Evolutionary conservation across 2,113 vertebrate species (phyloP).

Genomic region (Hiodon tergisus): DNA sequence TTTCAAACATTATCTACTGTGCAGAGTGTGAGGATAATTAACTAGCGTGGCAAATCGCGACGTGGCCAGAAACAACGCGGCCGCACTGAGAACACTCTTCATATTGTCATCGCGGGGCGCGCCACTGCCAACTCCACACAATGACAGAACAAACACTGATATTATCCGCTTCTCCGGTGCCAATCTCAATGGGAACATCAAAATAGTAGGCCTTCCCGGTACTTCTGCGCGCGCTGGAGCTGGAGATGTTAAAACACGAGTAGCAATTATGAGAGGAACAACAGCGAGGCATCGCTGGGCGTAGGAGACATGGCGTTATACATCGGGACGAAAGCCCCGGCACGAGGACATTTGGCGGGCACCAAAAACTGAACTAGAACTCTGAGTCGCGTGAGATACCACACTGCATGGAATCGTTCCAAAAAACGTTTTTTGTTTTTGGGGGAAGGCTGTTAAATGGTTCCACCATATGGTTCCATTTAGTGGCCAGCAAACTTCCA

Average conservation of each 20-base stretch:
- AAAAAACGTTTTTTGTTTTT: too few species aligned
- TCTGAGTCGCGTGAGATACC: background rate
- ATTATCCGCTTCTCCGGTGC: background rate
- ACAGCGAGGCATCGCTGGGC: background rate
- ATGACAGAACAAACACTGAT: background rate
- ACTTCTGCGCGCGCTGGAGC: background rate
- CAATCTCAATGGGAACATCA: background rate
- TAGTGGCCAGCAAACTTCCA: too few species aligned
- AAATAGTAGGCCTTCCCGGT: constrained; percentile 1
- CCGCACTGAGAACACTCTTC: background rate
- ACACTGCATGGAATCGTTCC: background rate
- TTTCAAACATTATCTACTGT: constrained; percentile 1
- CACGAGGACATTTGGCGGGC: background rate
- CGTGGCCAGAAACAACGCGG: background rate
- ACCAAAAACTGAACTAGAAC: background rate
- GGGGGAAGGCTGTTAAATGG: too few species aligned
- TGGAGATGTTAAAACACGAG: constrained; percentile 1
- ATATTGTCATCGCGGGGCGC: background rate
- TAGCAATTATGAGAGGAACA: background rate
- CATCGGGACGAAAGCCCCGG: background rate
- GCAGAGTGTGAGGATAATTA: background rate
- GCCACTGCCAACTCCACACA: background rate
- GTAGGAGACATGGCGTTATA: constrained; percentile 1
- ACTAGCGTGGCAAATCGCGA: background rate
- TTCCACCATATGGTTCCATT: too few species aligned